phyloP scores from a whole-genome alignment of 2,113 vertebrate genomes.

The Eclectus roratus region DNA sequence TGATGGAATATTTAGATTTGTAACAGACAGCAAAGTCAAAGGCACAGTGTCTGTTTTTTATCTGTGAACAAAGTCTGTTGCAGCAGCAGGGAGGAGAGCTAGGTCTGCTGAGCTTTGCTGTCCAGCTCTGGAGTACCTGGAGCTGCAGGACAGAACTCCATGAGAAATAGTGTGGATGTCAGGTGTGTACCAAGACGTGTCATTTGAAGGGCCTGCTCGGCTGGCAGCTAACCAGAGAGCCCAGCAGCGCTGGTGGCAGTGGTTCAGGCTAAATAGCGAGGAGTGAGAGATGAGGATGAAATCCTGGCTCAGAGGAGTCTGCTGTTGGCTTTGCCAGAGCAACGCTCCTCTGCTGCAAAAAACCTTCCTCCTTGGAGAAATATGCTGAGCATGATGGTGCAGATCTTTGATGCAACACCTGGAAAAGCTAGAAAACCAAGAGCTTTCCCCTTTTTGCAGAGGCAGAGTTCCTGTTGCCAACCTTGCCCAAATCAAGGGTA shows the following conservation, averaged over 20 bases:
- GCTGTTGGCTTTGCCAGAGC: not conserved
- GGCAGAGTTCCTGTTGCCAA: not conserved
- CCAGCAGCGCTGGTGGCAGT: conserved; percentile 20
- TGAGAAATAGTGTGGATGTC: not conserved
- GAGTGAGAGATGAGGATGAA: conserved; percentile 16
- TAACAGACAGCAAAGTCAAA: not conserved
- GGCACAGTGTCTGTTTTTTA: not conserved
- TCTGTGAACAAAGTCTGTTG: not conserved
- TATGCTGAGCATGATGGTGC: fast-evolving
- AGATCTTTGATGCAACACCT: not conserved
- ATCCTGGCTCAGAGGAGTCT: not conserved
- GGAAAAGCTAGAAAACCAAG: not conserved
- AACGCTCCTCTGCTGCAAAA: not conserved
- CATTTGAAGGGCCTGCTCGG: not conserved
- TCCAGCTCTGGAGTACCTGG: not conserved
- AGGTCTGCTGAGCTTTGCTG: not conserved
- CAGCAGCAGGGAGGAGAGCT: not conserved
- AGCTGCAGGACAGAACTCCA: not conserved
- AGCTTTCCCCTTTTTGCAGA: not conserved
- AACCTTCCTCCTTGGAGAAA: not conserved
- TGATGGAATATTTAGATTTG: not conserved
- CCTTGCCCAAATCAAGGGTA: not conserved
- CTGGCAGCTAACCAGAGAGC: conserved; percentile 33
- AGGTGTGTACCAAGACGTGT: not conserved
- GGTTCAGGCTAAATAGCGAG: conserved; percentile 1